These are phyloP conservation scores for Chamaea fasciata DNA, from an alignment of 2,113 vertebrate genomes.

Conservation along the genomic window DNA sequence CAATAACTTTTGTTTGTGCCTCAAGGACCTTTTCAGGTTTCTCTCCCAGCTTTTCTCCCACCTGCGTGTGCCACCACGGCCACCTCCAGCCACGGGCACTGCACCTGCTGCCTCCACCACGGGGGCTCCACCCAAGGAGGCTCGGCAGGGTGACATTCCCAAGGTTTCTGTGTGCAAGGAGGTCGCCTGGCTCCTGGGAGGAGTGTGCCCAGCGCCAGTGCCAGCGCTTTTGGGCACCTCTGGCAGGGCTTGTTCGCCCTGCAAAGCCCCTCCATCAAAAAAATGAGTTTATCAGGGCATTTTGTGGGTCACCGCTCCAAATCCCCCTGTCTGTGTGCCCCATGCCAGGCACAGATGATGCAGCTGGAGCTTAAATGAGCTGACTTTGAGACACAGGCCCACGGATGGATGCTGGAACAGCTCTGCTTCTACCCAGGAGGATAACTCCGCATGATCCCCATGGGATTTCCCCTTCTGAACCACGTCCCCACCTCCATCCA, in stretches of 20 bases:
- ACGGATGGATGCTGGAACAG: rapidly evolving
- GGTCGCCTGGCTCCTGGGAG: not conserved
- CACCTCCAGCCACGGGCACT: not conserved
- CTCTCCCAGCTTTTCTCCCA: not conserved
- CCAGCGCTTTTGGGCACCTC: rapidly evolving
- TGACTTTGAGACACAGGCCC: not conserved
- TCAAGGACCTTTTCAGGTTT: not conserved
- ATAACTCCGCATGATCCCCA: not conserved
- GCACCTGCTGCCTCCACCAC: not conserved
- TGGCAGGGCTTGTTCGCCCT: not conserved
- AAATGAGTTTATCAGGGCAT: too few relatives aligned
- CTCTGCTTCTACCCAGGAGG: not conserved
- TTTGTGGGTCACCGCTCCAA: not conserved
- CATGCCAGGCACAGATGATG: not conserved
- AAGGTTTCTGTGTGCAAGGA: not conserved
- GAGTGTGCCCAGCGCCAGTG: rapidly evolving
- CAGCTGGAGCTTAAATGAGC: not conserved
- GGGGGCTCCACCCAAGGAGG: not conserved
- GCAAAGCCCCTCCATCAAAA: rapidly evolving
- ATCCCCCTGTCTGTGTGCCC: rapidly evolving
- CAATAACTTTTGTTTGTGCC: not conserved
- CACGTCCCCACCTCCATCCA: rapidly evolving
- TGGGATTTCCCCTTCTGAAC: not conserved
- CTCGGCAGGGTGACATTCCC: rapidly evolving
- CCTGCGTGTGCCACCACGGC: rapidly evolving